phyloP scores from a whole-genome alignment of 1,140 invertebrate genomes.

The Brachionus rubens region DNA sequence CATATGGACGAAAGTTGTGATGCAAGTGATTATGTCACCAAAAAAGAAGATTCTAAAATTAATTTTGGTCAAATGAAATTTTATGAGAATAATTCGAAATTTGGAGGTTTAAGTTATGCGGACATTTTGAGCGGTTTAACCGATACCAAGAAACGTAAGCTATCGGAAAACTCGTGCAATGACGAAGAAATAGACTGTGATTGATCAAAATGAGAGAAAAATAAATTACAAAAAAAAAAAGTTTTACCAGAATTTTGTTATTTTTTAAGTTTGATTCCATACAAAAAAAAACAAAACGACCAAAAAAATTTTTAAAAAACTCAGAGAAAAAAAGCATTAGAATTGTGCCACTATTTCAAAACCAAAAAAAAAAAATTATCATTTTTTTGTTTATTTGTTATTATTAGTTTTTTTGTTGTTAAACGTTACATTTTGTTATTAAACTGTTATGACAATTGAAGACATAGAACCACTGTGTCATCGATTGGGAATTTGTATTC shows the following conservation, averaged over 20 bases:
- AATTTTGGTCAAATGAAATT: background rate
- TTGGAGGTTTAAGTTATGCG: background rate
- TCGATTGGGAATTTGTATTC: too few relatives aligned
- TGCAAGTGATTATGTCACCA: background rate
- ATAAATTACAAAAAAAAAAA: background rate
- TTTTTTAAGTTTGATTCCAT: conserved; percentile 1
- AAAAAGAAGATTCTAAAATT: background rate
- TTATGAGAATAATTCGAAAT: conserved; percentile 2
- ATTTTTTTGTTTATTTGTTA: background rate
- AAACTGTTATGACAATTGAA: too few relatives aligned
- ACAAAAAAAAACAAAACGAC: conserved; percentile 14
- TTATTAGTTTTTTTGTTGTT: background rate
- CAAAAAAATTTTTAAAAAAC: background rate
- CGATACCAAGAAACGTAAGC: conserved; percentile 6
- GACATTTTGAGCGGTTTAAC: conserved; percentile 19
- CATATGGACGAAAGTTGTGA: background rate
- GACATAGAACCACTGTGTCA: too few relatives aligned
- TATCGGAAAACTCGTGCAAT: conserved; percentile 4
- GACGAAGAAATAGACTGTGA: conserved; percentile 15
- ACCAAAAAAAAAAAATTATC: background rate
- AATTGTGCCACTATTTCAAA: background rate
- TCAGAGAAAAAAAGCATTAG: background rate
- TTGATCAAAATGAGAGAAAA: background rate
- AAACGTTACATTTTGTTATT: too few relatives aligned
- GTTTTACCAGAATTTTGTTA: background rate